A percentile compares a stretch with the other conserved stretches of the same genome.
Conservation (phyloP, 1,140 invertebrate species). For the Halesus radiatus region DNA sequence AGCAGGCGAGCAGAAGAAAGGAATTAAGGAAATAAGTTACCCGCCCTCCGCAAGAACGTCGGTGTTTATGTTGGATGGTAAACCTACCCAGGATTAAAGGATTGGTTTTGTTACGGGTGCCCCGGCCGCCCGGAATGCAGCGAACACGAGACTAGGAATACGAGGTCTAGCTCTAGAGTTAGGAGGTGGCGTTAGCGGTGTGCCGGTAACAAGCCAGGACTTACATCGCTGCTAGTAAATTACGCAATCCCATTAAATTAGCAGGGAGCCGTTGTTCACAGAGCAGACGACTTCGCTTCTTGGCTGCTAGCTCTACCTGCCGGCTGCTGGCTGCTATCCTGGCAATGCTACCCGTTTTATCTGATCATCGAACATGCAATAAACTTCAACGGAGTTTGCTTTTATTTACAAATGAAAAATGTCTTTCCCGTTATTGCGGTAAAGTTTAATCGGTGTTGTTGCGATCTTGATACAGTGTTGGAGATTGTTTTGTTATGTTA, state of each 20-base stretch:
- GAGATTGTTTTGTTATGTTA: too few relatives aligned
- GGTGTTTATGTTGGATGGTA: slow-evolving; percentile 18
- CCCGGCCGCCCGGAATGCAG: neutral
- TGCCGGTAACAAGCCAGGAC: too few relatives aligned
- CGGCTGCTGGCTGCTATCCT: too few relatives aligned
- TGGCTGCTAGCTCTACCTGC: too few relatives aligned
- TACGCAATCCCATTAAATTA: slow-evolving; percentile 7
- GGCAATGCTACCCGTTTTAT: too few relatives aligned
- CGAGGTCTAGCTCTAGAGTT: neutral
- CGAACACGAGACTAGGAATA: neutral
- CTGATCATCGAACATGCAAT: too few relatives aligned
- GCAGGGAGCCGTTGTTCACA: neutral
- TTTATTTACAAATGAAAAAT: too few relatives aligned
- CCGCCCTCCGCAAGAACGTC: slow-evolving; percentile 22
- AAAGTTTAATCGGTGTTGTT: too few relatives aligned
- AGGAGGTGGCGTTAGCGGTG: neutral
- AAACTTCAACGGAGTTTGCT: too few relatives aligned
- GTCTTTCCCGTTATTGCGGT: too few relatives aligned
- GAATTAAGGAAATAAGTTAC: slow-evolving; percentile 30
- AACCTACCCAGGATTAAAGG: slow-evolving; percentile 26
- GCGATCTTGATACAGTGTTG: too few relatives aligned
- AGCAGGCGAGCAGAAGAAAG: neutral
- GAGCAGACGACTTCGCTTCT: too few relatives aligned
- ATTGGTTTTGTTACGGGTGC: neutral
- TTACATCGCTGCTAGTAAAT: neutral